Conservation (phyloP, 2,888 invertebrate species). For the Tipula lateralis region DNA sequence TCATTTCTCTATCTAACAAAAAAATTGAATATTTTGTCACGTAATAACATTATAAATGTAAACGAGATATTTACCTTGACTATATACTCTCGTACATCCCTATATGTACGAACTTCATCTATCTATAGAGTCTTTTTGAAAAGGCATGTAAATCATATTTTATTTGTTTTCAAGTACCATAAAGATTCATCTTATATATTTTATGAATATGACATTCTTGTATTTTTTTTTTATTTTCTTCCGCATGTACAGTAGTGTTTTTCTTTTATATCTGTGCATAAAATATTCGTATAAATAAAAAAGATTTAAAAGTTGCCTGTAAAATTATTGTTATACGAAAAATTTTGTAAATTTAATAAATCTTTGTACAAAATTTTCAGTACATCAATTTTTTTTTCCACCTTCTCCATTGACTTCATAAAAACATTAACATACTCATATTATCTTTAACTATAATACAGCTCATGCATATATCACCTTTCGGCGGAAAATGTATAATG, state of each 20-base stretch:
- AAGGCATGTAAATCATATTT: conserved; percentile 19
- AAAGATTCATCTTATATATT: conserved; percentile 19
- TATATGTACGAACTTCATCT: neutral
- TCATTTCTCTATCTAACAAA: neutral
- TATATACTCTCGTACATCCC: neutral
- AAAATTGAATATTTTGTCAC: neutral
- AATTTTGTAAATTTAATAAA: neutral
- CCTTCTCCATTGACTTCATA: neutral
- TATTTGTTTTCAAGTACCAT: conserved; percentile 19
- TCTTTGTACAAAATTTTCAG: neutral
- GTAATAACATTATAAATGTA: neutral
- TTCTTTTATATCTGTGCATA: neutral
- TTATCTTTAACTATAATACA: neutral
- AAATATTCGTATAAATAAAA: neutral
- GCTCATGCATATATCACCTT: neutral
- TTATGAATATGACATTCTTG: conserved; percentile 11
- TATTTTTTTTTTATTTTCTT: neutral
- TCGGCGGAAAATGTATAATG: neutral
- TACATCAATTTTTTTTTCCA: neutral
- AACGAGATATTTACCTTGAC: neutral
- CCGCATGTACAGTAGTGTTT: neutral
- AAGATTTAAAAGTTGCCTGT: conserved; percentile 1
- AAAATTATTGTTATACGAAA: neutral
- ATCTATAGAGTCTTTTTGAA: neutral
- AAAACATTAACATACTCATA: neutral